These are phyloP conservation scores for Lithobius niger DNA, from an alignment of 1,140 invertebrate species.

Conservation along the genomic window DNA sequence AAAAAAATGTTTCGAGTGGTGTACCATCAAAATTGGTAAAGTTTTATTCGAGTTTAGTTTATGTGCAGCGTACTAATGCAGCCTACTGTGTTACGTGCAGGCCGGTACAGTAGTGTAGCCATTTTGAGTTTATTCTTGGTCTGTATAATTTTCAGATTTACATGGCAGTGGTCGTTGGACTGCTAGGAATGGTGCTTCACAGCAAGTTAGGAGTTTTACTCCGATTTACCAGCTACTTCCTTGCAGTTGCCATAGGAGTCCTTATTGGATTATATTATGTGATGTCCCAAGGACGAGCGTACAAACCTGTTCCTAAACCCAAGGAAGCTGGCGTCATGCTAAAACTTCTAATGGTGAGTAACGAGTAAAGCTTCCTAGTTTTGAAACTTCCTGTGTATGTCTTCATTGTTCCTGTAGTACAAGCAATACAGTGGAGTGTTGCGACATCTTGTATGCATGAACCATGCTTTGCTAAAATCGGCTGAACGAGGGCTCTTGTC, in stretches of 20 bases:
- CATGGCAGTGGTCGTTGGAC: background rate
- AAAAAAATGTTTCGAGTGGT: no score
- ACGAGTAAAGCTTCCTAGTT: background rate
- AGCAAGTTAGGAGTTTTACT: background rate
- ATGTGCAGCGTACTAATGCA: no score
- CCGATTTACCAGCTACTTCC: background rate
- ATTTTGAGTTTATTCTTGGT: no score
- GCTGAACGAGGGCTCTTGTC: background rate
- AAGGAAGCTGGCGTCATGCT: background rate
- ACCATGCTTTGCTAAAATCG: background rate
- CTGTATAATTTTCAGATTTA: background rate
- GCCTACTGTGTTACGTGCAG: no score
- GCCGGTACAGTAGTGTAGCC: no score
- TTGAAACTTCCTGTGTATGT: no score
- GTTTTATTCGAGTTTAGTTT: no score
- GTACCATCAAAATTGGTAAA: no score
- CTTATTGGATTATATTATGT: background rate
- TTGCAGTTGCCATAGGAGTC: background rate
- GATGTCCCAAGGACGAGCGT: background rate
- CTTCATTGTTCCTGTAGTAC: no score
- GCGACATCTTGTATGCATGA: background rate
- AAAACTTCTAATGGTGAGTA: constrained; percentile 2
- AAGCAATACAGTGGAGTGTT: no score
- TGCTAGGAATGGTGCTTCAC: background rate
- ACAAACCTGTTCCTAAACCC: background rate